Evolutionary conservation across 2,797 vertebrate species (phyloP).

Genomic region (Anomalospiza imberbis): DNA sequence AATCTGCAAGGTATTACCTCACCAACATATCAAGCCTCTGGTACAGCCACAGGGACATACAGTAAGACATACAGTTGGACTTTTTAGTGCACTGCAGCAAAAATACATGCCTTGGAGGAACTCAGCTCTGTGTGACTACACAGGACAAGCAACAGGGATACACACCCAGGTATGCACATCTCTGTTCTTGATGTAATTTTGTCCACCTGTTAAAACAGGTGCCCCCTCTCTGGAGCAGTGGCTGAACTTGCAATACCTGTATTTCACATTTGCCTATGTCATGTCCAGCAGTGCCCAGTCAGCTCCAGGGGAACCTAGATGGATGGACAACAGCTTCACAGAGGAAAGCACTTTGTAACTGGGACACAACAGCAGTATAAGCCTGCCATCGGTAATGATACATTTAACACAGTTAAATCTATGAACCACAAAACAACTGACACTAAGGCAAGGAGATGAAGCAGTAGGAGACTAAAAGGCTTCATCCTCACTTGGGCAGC

Average conservation of each 20-base stretch:
- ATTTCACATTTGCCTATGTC: not conserved
- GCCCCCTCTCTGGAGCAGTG: not conserved
- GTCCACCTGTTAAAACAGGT: not conserved
- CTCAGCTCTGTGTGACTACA: not conserved
- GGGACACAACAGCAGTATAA: not conserved
- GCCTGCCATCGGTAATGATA: not conserved
- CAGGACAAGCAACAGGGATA: not conserved
- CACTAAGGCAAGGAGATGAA: not conserved
- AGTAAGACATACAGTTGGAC: not conserved
- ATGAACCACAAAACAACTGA: accelerated
- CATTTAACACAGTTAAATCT: not conserved
- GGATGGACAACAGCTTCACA: not conserved
- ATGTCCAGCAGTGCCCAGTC: not conserved
- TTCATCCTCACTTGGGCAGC: not conserved
- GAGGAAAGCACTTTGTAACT: not conserved
- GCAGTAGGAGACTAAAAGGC: not conserved
- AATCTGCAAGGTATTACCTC: not conserved
- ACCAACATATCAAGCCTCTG: not conserved
- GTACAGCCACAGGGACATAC: not conserved
- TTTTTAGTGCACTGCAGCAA: not conserved
- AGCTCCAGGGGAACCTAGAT: not conserved
- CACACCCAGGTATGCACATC: not conserved
- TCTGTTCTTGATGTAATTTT: not conserved
- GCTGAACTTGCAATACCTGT: not conserved
- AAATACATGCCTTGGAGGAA: not conserved